A percentile compares a stretch with the other conserved stretches of the same genome.
These are phyloP conservation scores for Gambusia affinis DNA, from an alignment of 2,113 vertebrate genomes.

Conservation along the genomic window DNA sequence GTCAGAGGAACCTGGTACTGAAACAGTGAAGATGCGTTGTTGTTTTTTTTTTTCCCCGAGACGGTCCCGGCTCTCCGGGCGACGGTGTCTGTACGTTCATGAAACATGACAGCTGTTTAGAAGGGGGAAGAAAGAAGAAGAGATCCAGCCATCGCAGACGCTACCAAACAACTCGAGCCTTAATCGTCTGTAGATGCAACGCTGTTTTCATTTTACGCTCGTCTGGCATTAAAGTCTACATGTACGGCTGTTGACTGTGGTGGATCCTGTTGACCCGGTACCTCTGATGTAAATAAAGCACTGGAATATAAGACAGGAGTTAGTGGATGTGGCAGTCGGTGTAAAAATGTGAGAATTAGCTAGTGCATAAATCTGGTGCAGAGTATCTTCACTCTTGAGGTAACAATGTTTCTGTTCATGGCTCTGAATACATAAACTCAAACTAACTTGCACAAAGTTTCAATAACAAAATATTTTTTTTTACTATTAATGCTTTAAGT, in stretches of 20 bases:
- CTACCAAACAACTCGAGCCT: slow-evolving; percentile 13
- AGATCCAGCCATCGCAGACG: slow-evolving; percentile 33
- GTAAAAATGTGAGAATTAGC: background rate
- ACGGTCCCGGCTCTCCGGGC: slow-evolving; percentile 44
- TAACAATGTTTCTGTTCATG: background rate
- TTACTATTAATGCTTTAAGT: background rate
- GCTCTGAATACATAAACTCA: no score
- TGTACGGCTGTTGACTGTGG: background rate
- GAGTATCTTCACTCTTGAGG: background rate
- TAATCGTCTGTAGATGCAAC: slow-evolving; percentile 4
- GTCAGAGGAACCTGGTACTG: slow-evolving; percentile 31
- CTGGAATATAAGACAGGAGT: background rate
- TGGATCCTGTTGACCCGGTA: background rate
- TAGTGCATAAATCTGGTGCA: background rate
- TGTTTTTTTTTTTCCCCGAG: slow-evolving; percentile 46
- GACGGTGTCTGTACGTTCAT: slow-evolving; percentile 47
- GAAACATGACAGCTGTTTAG: slow-evolving; percentile 68
- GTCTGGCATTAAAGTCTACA: background rate
- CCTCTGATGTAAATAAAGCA: background rate
- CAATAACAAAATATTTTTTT: background rate
- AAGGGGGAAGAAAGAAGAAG: slow-evolving; percentile 25
- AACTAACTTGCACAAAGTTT: no score
- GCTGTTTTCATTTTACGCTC: background rate
- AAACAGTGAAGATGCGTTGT: slow-evolving; percentile 41
- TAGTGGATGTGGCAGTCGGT: background rate